Percentiles rank a stretch among this genome's conserved stretches.
Evolutionary conservation across 2,797 vertebrate species (phyloP).

Genomic region (Telmatherina bonti): DNA sequence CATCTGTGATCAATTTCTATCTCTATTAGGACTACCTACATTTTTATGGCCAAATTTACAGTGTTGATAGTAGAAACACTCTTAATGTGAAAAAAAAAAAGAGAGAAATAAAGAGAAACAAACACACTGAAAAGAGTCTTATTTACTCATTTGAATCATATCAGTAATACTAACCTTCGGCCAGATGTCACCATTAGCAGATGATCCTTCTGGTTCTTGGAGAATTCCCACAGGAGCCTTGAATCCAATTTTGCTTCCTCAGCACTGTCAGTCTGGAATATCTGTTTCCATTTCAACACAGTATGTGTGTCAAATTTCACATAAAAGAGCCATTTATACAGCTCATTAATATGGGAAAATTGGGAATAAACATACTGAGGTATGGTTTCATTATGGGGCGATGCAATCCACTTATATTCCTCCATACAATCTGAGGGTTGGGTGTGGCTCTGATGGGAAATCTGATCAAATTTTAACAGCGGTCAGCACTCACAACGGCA

Average conservation of each 20-base stretch:
- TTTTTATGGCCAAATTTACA: constrained; percentile 17
- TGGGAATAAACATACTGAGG: background rate
- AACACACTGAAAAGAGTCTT: background rate
- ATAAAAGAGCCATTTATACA: constrained; percentile 27
- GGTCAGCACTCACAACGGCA: constrained; percentile 6
- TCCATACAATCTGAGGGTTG: constrained; percentile 5
- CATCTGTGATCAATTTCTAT: constrained; percentile 34
- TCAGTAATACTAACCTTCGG: constrained; percentile 51
- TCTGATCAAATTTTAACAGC: constrained; percentile 10
- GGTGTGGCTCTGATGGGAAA: constrained; percentile 33
- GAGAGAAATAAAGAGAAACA: background rate
- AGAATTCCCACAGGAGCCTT: constrained; percentile 52
- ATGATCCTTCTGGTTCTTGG: constrained; percentile 56
- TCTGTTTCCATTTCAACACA: constrained; percentile 37
- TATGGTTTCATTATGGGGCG: constrained; percentile 11
- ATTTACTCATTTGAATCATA: constrained; percentile 18
- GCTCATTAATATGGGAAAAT: constrained; percentile 5
- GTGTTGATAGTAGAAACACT: background rate
- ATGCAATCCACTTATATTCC: background rate
- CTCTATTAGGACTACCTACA: constrained; percentile 3
- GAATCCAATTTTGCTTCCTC: constrained; percentile 46
- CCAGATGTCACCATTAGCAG: constrained; percentile 71
- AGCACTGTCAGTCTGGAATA: constrained; percentile 37
- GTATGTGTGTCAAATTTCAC: constrained; percentile 49
- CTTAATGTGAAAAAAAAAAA: background rate